Evolutionary conservation across 2,113 vertebrate species (phyloP), one percentile per base, ranked within the genome.

Genomic region (Cromileptes altivelis): DNA sequence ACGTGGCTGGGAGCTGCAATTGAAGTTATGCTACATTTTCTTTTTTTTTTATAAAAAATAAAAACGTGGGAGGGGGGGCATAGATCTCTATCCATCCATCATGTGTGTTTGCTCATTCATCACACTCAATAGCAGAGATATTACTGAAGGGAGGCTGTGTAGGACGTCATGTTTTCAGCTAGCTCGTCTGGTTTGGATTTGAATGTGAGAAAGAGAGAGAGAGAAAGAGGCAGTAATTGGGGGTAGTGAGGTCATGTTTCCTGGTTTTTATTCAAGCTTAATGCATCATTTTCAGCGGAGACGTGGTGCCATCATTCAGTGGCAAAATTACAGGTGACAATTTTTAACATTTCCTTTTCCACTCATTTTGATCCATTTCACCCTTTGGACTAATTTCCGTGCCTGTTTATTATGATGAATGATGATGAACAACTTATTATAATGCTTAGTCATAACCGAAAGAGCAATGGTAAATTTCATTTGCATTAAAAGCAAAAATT

Each of bases 271-370:
- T 18, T 67, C 27, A 23, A 47, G 70, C 47, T 58, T 1, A 75
- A 49, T 53, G 74, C 45, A 56, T 80, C 9, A 18, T 37, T 81
- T 78, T 50, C 19, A 50, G 45, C 70, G 13, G 42, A 58, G 49
- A 50, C 15, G n/a, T 4, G 67, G 70, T n/a, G 15, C 47, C 65
- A 47, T 62, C 61, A 37, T 33, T 82, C 12, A 70, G 52, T 4
- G 3, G 72, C 18, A 1, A 74, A 78, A 76, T 70, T 62, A 70
- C 70, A 79, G 74, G 74, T 70, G 49, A 11, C 65, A 33, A 56
- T 60, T 18, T 60, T 2, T 23, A 55, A 52, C 47, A 61, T 63
- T 69, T 13, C 13, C 17, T 21, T 5, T 50, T 27, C 47, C 11
- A 18, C 45, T 70, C 37, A 47, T 69, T 61, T 81, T 18, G 21